Conservation (phyloP, 2,113 vertebrate genomes). For the Geothlypis trichas region DNA sequence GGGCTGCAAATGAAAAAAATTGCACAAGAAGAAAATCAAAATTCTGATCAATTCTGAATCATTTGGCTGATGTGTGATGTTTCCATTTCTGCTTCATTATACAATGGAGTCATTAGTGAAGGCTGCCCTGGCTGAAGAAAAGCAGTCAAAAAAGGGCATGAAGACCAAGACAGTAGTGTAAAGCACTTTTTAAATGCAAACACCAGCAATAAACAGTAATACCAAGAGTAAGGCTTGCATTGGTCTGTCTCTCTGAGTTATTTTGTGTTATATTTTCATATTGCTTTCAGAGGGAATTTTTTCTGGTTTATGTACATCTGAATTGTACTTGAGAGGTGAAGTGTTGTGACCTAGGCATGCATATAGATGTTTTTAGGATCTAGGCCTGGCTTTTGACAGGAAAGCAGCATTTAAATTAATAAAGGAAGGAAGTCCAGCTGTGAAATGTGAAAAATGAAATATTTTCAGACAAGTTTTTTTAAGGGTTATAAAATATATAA, state of each 20-base stretch:
- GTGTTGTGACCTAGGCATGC: accelerated
- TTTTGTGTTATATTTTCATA: neutral
- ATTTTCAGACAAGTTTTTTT: neutral
- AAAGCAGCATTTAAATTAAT: neutral
- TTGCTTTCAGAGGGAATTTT: neutral
- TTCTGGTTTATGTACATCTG: neutral
- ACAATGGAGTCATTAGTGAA: neutral
- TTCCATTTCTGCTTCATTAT: neutral
- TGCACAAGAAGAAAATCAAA: neutral
- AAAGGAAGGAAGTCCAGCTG: neutral
- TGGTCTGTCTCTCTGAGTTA: neutral
- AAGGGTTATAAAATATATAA: neutral
- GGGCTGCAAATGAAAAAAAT: neutral
- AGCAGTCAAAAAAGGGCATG: neutral
- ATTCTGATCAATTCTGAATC: neutral
- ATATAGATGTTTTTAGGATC: neutral
- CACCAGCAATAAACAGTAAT: neutral
- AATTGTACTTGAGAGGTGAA: neutral
- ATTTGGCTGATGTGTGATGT: neutral
- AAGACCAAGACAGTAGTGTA: neutral
- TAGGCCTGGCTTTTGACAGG: neutral
- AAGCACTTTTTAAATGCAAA: neutral
- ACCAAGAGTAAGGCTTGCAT: neutral
- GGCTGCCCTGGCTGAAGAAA: neutral
- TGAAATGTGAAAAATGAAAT: neutral